Evolutionary conservation across 2,797 vertebrate species (phyloP).

Genomic region (Hippopotamyrus pictus): DNA sequence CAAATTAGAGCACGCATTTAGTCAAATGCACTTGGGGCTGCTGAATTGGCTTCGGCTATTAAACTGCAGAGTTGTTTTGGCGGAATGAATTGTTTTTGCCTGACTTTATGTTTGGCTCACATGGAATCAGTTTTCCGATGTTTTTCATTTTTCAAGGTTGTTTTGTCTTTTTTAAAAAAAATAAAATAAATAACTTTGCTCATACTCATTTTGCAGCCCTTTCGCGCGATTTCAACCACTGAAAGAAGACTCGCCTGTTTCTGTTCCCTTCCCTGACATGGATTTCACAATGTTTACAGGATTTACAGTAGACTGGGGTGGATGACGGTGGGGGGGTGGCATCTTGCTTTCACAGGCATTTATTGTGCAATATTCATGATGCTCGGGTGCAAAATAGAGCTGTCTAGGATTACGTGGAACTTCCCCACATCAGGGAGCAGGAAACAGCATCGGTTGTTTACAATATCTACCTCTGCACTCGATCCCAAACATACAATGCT

Average conservation of each 20-base stretch:
- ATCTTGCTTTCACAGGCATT: not conserved
- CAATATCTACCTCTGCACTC: not conserved
- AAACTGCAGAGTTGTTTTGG: conserved; percentile 2
- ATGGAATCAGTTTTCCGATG: not conserved
- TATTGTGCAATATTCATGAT: not conserved
- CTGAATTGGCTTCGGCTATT: not conserved
- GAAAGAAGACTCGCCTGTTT: not conserved
- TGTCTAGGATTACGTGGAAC: not conserved
- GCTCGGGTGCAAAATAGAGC: not conserved
- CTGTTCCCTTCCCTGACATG: not conserved
- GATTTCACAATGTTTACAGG: not conserved
- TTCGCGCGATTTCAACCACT: not conserved
- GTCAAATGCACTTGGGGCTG: not conserved
- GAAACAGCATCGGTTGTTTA: not conserved
- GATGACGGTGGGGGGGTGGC: not conserved
- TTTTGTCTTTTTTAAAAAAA: not conserved
- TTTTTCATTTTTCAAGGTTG: not conserved
- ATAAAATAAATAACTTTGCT: not conserved
- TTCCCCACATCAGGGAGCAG: not conserved
- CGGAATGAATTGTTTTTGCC: not conserved
- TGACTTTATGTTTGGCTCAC: not conserved
- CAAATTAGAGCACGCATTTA: not conserved
- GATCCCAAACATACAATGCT: not conserved
- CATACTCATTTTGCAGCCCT: not conserved
- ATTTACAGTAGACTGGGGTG: not conserved